Evolutionary conservation across 2,797 vertebrate species (phyloP).

Genomic region (Tarsius wallacei): DNA sequence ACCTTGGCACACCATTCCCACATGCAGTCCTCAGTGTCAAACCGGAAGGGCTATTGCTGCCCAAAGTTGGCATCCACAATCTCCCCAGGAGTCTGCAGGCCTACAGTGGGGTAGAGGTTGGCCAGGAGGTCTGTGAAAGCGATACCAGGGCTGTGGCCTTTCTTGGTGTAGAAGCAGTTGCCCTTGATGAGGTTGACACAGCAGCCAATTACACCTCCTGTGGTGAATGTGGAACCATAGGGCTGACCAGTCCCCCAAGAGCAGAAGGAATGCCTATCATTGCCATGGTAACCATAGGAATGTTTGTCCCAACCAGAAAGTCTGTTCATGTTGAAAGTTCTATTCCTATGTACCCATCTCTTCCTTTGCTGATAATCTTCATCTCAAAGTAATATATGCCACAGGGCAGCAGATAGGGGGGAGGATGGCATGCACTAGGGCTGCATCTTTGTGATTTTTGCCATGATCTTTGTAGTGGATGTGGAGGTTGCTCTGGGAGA

Average conservation of each 20-base stretch:
- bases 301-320: slow-evolving; percentile 92
- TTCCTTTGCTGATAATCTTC: no score
- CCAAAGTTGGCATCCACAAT: slow-evolving; percentile 99
- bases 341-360: no score
- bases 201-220: slow-evolving; percentile 93
- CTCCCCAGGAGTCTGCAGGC: slow-evolving; percentile 98
- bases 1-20: slow-evolving; percentile 98
- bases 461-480: slow-evolving; percentile 96
- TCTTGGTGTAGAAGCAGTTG: slow-evolving; percentile 97
- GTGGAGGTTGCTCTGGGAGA: slow-evolving; percentile 98
- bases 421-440: no score
- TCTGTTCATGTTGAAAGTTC: no score
- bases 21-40: slow-evolving; percentile 99
- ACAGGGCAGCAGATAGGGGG: no score
- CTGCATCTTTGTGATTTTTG: no score
- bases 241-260: slow-evolving; percentile 92
- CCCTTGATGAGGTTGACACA: slow-evolving; percentile 95
- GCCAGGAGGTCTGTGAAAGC: slow-evolving; percentile 88
- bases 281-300: slow-evolving; percentile 93
- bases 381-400: no score
- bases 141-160: slow-evolving; percentile 97
- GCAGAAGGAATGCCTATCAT: slow-evolving; percentile 93
- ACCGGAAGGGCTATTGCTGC: slow-evolving; percentile 97
- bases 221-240: slow-evolving; percentile 93
- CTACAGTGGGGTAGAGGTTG: slow-evolving; percentile 98